These are phyloP conservation scores for Thymelicus acteon DNA, from an alignment of 2,888 invertebrate species.

Conservation along the genomic window DNA sequence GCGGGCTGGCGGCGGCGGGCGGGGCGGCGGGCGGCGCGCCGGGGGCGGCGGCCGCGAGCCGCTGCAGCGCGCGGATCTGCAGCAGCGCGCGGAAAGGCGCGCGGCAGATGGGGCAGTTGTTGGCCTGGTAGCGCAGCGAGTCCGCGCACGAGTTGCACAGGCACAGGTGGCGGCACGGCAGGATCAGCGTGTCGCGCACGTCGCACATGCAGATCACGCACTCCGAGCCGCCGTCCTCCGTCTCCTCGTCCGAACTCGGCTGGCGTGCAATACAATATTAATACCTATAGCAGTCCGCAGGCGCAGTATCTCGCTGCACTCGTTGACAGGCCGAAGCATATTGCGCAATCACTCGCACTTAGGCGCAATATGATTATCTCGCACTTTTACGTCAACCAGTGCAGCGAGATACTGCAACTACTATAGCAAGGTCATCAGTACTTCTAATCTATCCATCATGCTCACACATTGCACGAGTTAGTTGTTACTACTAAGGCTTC, in stretches of 20 bases:
- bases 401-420: too few relatives aligned
- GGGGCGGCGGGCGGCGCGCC: constrained; percentile 59
- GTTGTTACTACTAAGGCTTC: too few relatives aligned
- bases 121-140: constrained; percentile 97
- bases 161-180: constrained; percentile 99
- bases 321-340: too few relatives aligned
- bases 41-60: constrained; percentile 80
- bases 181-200: constrained; percentile 97
- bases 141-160: constrained; percentile 99
- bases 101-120: constrained; percentile 99
- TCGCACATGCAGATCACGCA: constrained; percentile 99
- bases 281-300: too few relatives aligned
- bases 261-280: constrained; percentile 41
- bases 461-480: too few relatives aligned
- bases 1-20: constrained; percentile 54
- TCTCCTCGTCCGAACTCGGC: constrained; percentile 91
- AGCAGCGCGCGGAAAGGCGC: constrained; percentile 99
- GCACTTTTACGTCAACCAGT: too few relatives aligned
- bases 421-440: too few relatives aligned
- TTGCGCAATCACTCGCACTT: too few relatives aligned
- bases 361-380: too few relatives aligned
- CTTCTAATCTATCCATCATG: too few relatives aligned
- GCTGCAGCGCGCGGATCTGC: constrained; percentile 97
- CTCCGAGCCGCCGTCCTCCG: constrained; percentile 97
- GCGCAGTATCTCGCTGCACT: too few relatives aligned